Base-by-base conservation (phyloP, 1,140 invertebrate species). In the Caenorhabditis latens region DNA sequence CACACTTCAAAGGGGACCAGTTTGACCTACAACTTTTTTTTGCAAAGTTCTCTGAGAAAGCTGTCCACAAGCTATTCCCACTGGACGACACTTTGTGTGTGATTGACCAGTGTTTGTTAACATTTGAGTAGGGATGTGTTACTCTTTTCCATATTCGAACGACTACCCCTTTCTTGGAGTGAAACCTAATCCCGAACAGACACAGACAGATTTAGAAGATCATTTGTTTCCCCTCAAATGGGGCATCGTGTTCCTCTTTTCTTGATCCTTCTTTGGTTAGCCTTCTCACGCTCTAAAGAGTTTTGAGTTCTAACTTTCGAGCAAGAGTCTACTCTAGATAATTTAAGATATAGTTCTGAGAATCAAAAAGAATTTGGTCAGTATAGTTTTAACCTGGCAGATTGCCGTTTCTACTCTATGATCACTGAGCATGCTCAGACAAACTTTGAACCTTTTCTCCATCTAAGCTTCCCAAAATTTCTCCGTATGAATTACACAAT, bases 61-160 rank as follows among this genome's bases (percentile, higher is more conserved):
- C n/a, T 50, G 40, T 79, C 71, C 43, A 79, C 40, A 79, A 24
- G 5, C 14, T 13, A 79, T 79, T 42, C 71, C 71, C 71, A 79
- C 4, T 24, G 71, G 71, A 21, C 40, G 9, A 7, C 14, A 24
- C 53, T 13, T 50, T 79, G 13, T 50, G 71, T 79, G 13, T 50
- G 71, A 79, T 79, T 79, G 71, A 53, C n/a, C 46, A 79, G 71
- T 79, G 40, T 79, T 79, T 79, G 71, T 50, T 50, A 50, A 71
- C 65, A 43, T 71, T 58, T n/a, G 21, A 53, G 50, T 9, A 14
- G n/a, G 40, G 46, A 50, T 79, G 46, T 79, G 46, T 50, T 79
- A 53, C 71, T 53, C 65, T 14, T 71, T 46, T 79, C 40, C 71
- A 43, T 79, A 79, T 79, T 79, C 71, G 43, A 79, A 79, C 71